Conservation (phyloP, 2,888 invertebrate genomes). For the Nemotelus pantherinus region DNA sequence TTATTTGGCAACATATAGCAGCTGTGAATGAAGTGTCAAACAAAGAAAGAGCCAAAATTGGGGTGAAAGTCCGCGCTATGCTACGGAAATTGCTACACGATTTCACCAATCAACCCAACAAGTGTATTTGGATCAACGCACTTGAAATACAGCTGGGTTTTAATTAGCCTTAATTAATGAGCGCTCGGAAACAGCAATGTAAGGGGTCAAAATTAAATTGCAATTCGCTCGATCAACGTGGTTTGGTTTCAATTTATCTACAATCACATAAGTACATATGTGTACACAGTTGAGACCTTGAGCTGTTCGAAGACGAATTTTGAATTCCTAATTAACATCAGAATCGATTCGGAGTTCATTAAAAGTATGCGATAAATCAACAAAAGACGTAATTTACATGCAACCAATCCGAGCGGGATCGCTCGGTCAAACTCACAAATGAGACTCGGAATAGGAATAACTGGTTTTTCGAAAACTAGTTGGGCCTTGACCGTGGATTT, state of each 20-base stretch:
- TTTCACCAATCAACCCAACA: too few relatives aligned
- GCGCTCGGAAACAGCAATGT: too few relatives aligned
- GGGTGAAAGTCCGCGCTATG: background rate
- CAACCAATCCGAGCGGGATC: too few relatives aligned
- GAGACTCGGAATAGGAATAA: background rate
- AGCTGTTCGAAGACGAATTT: background rate
- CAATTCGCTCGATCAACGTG: too few relatives aligned
- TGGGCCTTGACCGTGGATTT: conserved; percentile 7
- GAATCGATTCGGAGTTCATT: background rate
- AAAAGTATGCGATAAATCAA: background rate
- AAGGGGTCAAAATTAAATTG: too few relatives aligned
- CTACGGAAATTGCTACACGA: too few relatives aligned
- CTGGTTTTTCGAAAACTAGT: background rate
- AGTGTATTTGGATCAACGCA: too few relatives aligned
- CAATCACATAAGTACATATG: too few relatives aligned
- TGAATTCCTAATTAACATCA: conserved; percentile 5
- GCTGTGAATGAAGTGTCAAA: conserved; percentile 6
- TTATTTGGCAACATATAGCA: conserved; percentile 8
- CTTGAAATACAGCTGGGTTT: too few relatives aligned
- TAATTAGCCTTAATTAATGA: too few relatives aligned
- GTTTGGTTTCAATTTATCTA: too few relatives aligned
- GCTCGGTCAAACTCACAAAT: background rate
- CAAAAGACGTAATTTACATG: too few relatives aligned
- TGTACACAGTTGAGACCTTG: conserved; percentile 2
- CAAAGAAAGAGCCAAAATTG: background rate